Evolutionary conservation across 2,113 vertebrate species (phyloP).

Genomic region (Prolemur simus): DNA sequence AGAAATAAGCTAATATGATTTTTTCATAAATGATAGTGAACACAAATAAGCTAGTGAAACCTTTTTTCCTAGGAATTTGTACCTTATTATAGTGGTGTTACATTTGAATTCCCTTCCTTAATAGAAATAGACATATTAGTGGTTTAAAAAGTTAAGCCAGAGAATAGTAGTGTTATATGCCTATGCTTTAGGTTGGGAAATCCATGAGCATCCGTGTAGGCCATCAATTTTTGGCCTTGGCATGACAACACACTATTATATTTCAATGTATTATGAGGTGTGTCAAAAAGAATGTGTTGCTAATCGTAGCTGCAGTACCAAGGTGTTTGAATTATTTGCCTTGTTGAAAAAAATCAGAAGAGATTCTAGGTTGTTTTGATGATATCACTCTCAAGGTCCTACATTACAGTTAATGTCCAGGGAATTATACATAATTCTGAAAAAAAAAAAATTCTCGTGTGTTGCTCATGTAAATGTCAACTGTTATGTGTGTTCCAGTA

Average conservation of each 20-base stretch:
- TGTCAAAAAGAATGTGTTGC: constrained; percentile 18
- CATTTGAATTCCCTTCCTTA: constrained; percentile 27
- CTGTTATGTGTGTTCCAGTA: neutral
- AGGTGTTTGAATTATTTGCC: neutral
- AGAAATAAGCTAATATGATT: constrained; percentile 8
- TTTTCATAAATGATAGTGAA: neutral
- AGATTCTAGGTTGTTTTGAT: constrained; percentile 24
- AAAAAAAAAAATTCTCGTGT: neutral
- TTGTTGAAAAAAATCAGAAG: neutral
- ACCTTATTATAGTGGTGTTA: neutral
- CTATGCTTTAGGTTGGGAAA: neutral
- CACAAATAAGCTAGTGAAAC: neutral
- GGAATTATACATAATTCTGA: neutral
- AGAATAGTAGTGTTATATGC: neutral
- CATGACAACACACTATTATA: neutral
- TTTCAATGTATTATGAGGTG: neutral
- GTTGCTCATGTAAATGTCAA: constrained; percentile 27
- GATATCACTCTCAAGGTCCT: neutral
- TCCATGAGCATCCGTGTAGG: neutral
- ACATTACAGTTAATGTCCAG: neutral
- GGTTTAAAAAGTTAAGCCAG: neutral
- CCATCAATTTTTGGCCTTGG: neutral
- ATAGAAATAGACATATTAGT: neutral
- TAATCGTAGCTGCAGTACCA: neutral
- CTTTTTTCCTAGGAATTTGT: neutral